A percentile compares a stretch with the other conserved stretches of the same genome.
These are phyloP conservation scores for Elephas maximus DNA, from an alignment of 2,113 vertebrate genomes.

Conservation along the genomic window DNA sequence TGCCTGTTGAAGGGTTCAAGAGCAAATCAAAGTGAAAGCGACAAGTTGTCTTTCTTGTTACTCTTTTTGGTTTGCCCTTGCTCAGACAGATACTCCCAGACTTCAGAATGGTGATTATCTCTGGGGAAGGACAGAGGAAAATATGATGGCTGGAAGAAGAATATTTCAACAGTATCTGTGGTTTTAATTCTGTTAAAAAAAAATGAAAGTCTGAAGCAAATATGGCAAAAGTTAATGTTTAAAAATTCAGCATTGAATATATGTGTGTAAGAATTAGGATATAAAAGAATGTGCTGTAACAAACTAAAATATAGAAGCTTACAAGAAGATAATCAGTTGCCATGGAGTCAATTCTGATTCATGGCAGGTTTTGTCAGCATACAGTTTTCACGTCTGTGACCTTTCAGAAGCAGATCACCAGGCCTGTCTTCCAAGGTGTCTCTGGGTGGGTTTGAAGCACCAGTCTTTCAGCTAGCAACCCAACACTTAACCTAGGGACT, in stretches of 20 bases:
- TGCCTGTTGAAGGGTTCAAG: not conserved
- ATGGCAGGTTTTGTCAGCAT: not conserved
- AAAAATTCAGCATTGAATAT: not conserved
- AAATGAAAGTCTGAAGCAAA: not conserved
- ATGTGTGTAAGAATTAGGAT: not conserved
- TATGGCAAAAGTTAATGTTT: not conserved
- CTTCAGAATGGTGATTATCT: not conserved
- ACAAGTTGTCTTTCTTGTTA: not conserved
- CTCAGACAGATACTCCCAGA: not conserved
- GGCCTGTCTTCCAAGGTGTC: not conserved
- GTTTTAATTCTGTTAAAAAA: not conserved
- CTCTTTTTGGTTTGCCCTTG: not conserved
- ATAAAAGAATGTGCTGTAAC: not conserved
- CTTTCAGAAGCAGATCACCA: not conserved
- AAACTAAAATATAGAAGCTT: not conserved
- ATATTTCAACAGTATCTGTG: not conserved
- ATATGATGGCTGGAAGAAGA: not conserved
- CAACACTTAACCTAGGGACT: not conserved
- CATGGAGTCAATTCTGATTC: not conserved
- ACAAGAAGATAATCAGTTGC: not conserved
- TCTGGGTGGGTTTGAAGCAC: not conserved
- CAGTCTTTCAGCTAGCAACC: not conserved
- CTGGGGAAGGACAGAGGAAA: not conserved
- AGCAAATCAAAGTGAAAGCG: slow-evolving; percentile 24
- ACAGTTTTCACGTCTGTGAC: not conserved